Evolutionary conservation across 2,797 vertebrate species (phyloP).

Genomic region (Iguana delicatissima): DNA sequence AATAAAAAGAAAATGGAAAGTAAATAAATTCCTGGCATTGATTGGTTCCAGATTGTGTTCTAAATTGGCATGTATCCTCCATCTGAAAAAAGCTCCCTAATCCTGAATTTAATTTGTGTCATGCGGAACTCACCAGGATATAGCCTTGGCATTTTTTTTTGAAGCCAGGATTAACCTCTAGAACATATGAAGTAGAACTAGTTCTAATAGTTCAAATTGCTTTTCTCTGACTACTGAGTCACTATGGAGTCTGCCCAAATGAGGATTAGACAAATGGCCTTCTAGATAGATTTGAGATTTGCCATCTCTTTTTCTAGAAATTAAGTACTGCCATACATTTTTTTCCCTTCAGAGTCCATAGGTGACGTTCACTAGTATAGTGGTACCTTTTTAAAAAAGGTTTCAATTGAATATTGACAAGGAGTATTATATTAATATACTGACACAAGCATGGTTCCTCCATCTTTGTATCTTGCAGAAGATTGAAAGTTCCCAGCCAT

Average conservation of each 20-base stretch:
- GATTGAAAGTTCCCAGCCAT: too few relatives aligned
- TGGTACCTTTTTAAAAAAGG: neutral
- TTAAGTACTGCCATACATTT: neutral
- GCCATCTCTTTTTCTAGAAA: neutral
- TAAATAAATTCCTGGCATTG: too few relatives aligned
- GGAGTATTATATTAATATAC: too few relatives aligned
- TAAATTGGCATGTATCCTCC: neutral
- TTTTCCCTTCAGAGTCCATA: neutral
- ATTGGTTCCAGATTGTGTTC: neutral
- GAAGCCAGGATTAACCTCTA: neutral
- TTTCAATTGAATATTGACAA: neutral
- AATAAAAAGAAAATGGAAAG: too few relatives aligned
- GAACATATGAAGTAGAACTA: neutral
- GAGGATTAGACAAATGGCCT: neutral
- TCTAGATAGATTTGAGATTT: neutral
- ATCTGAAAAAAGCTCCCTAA: too few relatives aligned
- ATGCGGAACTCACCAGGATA: neutral
- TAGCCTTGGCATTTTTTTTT: neutral
- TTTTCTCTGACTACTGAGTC: neutral
- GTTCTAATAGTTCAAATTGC: neutral
- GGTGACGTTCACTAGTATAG: neutral
- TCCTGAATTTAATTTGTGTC: neutral
- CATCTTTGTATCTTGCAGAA: too few relatives aligned
- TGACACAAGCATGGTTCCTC: too few relatives aligned
- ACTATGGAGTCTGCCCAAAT: neutral